Evolutionary conservation across 2,888 invertebrate genomes (phyloP).

Genomic region (Aporophyla nigra): DNA sequence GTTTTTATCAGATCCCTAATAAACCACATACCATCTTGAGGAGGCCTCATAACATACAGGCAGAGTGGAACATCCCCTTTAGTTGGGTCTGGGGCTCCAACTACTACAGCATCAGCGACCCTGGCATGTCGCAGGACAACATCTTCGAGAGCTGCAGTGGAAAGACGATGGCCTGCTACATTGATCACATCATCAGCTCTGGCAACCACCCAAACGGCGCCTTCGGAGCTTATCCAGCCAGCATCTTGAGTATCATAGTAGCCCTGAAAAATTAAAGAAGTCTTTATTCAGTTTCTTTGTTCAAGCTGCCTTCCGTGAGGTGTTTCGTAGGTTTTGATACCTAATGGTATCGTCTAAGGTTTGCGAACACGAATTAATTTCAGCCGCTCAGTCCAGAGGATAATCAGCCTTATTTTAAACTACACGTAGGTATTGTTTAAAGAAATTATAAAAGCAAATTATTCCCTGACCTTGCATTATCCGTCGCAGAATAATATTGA

Average conservation of each 20-base stretch:
- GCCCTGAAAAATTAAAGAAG: slow-evolving; percentile 89
- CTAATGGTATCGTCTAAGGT: background rate
- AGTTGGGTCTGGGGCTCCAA: slow-evolving; percentile 96
- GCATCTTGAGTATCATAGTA: slow-evolving; percentile 99
- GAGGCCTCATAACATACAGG: slow-evolving; percentile 94
- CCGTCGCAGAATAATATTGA: background rate
- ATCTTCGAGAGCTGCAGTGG: slow-evolving; percentile 97
- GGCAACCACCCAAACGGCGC: slow-evolving; percentile 97
- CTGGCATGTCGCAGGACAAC: slow-evolving; percentile 96
- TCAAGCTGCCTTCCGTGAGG: background rate
- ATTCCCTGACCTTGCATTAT: background rate
- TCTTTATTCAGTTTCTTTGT: background rate
- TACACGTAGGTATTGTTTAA: background rate
- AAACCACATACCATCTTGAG: slow-evolving; percentile 79
- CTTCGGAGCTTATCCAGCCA: slow-evolving; percentile 95
- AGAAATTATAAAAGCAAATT: slow-evolving; percentile 22
- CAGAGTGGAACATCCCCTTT: slow-evolving; percentile 98
- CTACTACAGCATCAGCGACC: slow-evolving; percentile 96
- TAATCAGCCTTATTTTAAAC: no score
- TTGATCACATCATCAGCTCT: slow-evolving; percentile 98
- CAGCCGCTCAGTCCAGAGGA: background rate
- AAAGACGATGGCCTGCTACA: slow-evolving; percentile 97
- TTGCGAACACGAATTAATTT: background rate
- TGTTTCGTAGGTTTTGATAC: no score
- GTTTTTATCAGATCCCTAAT: slow-evolving; percentile 69